Base-by-base conservation (phyloP, 2,888 invertebrate species). In the Acanthoscelides obtectus region DNA sequence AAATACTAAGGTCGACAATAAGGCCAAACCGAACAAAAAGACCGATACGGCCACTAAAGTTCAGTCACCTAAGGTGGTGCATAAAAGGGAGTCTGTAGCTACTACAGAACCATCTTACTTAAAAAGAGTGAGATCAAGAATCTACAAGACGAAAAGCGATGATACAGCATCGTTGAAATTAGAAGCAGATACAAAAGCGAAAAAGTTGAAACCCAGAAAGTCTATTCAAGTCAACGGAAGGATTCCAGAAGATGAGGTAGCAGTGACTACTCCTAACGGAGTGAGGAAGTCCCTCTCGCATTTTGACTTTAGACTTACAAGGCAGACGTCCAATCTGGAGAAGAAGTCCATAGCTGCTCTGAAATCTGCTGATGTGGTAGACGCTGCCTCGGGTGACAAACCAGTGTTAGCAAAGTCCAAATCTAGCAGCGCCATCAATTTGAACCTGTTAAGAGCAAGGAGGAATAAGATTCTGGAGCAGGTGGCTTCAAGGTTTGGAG, bases 291-390 rank as follows among this genome's bases (percentile, higher is more conserved):
- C 79, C 3, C 66, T 77, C 67, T 76, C 82, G 5, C 81, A 82
- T 69, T 83, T 84, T 70, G 83, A 84, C 76, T 85, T 83, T 69
- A 81, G 83, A 17, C 71, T 86, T 69, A 81, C 83, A 6, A 77
- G 86, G 71, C 86, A 86, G 77, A 81, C 83, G 17, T 86, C 86
- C n/a, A 86, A 86, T 79, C 80, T 86, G 81, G 86, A 86, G 76
- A 79, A 82, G 65, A 81, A 83, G 6, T 79, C 20, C 70, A 70
- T 69, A 0, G 45, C 25, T 12, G 20, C 19, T 17, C 76, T 79
- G 68, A 81, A 79, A 69, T 79, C 81, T 19, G 77, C 80, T 25
- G 81, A 81, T 20, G 79, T 78, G 25, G 74, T 79, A 22, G 80
- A 76, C 20, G 77, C 78, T 66, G 77, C 74, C 68, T 70, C 69